Evolutionary conservation across 1,140 invertebrate species (phyloP).

Genomic region (Drosophila punjabiensis): DNA sequence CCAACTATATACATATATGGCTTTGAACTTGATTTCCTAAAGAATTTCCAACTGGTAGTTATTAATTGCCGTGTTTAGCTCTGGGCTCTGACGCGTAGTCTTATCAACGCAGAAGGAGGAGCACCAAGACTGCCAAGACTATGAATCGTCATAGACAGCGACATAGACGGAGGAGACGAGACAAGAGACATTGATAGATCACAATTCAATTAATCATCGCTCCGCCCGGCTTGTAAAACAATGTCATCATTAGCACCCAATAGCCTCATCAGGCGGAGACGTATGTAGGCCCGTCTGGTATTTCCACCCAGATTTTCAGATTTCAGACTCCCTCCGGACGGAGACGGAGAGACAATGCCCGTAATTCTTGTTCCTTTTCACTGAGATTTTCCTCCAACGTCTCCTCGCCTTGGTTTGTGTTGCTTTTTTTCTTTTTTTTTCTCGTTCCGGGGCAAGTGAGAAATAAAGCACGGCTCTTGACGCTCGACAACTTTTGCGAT

Average conservation of each 20-base stretch:
- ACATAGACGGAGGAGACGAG: conserved; percentile 2
- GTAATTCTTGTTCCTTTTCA: conserved; percentile 35
- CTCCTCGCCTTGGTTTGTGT: neutral
- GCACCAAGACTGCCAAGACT: conserved; percentile 9
- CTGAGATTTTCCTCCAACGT: conserved; percentile 19
- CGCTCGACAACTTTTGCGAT: conserved; percentile 61
- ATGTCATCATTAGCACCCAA: conserved; percentile 70
- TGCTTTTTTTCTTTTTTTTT: neutral
- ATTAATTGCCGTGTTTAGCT: conserved; percentile 66
- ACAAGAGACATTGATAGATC: conserved; percentile 69
- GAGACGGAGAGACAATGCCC: conserved; percentile 26
- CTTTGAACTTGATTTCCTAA: neutral
- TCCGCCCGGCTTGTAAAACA: conserved; percentile 50
- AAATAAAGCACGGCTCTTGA: conserved; percentile 37
- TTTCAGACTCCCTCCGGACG: conserved; percentile 9
- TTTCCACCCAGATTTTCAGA: conserved; percentile 28
- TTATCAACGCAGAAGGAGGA: conserved; percentile 34
- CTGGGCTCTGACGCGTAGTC: conserved; percentile 42
- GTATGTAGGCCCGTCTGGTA: conserved; percentile 28
- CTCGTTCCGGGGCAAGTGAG: conserved; percentile 12
- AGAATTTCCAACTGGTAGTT: conserved; percentile 12
- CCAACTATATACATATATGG: neutral
- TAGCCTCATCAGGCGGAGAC: conserved; percentile 19
- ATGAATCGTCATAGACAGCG: conserved; percentile 3
- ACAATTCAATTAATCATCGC: conserved; percentile 75